These are phyloP conservation scores for Lepidocyrtoides sp. DNA, from an alignment of 2,888 invertebrate genomes.

Conservation along the genomic window DNA sequence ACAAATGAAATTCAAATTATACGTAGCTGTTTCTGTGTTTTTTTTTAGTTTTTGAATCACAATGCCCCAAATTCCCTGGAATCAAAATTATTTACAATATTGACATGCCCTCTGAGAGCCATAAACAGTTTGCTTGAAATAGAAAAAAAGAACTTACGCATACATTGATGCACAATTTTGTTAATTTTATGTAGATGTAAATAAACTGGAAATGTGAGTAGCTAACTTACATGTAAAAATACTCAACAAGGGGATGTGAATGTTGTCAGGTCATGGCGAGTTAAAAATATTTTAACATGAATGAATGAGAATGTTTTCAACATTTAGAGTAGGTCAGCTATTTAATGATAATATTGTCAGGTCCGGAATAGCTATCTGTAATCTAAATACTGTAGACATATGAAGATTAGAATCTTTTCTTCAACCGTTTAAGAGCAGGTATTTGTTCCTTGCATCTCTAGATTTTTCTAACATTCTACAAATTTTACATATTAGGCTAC, in stretches of 20 bases:
- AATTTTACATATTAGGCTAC: no score
- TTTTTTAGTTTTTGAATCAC: not conserved
- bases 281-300: no score
- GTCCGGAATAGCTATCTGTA: no score
- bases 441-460: conserved; percentile 45
- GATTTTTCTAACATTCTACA: not conserved
- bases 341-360: no score
- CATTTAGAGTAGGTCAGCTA: no score
- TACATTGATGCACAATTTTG: not conserved
- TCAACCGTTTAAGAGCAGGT: conserved; percentile 32
- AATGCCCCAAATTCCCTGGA: not conserved
- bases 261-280: not conserved
- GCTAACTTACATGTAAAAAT: not conserved
- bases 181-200: no score
- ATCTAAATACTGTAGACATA: no score
- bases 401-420: no score
- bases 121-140: no score
- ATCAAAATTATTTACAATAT: not conserved
- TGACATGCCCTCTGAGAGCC: not conserved
- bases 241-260: not conserved
- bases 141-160: not conserved
- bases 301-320: no score
- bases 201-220: not conserved
- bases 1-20: no score
- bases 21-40: not conserved